Evolutionary conservation across 2,888 invertebrate species (phyloP).

Genomic region (Epirrita christyi): DNA sequence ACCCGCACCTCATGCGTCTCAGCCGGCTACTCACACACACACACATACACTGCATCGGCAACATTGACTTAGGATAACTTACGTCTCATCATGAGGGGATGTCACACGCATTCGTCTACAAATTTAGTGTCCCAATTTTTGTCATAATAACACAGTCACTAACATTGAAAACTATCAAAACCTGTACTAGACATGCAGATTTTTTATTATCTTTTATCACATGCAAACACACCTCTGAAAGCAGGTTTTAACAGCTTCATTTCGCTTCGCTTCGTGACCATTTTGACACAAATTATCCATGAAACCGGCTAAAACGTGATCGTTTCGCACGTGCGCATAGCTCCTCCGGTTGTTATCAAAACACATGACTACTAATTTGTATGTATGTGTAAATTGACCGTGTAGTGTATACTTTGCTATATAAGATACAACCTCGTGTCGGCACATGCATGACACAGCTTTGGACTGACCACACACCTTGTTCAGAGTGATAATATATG

Average conservation of each 20-base stretch:
- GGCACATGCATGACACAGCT: slow-evolving; percentile 47
- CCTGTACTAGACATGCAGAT: too few relatives aligned
- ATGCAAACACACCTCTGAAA: too few relatives aligned
- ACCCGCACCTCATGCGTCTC: too few relatives aligned
- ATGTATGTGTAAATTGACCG: slow-evolving; percentile 25
- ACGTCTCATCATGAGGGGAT: too few relatives aligned
- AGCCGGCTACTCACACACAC: too few relatives aligned
- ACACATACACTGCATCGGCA: too few relatives aligned
- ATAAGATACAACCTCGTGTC: slow-evolving; percentile 35
- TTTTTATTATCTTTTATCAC: too few relatives aligned
- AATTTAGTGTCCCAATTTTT: too few relatives aligned
- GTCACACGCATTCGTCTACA: too few relatives aligned
- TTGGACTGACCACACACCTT: slow-evolving; percentile 66
- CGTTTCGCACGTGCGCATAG: slow-evolving; percentile 34
- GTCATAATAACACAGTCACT: too few relatives aligned
- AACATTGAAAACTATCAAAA: slow-evolving; percentile 14
- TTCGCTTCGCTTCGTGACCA: slow-evolving; percentile 41
- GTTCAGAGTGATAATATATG: slow-evolving; percentile 49
- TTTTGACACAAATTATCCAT: slow-evolving; percentile 37
- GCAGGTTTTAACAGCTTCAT: slow-evolving; percentile 6
- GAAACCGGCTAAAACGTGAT: slow-evolving; percentile 40
- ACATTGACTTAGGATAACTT: too few relatives aligned
- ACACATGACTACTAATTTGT: slow-evolving; percentile 26
- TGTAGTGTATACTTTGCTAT: slow-evolving; percentile 16
- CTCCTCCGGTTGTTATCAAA: slow-evolving; percentile 33